Conservation (phyloP, 2,113 vertebrate species). For the Equus przewalskii region DNA sequence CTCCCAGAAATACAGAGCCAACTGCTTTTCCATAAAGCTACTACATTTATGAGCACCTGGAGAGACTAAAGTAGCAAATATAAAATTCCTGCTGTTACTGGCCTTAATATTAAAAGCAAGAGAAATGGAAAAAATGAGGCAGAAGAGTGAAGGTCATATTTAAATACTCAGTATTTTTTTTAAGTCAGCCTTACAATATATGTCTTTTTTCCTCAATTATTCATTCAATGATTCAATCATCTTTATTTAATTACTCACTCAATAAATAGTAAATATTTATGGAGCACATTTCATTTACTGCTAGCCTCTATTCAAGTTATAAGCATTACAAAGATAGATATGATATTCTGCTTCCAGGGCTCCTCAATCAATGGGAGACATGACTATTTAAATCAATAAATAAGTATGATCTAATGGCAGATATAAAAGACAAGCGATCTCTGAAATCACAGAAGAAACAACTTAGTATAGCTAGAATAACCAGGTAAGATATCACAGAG, state of each 20-base stretch:
- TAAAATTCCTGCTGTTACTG: slow-evolving; percentile 66
- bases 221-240: background rate
- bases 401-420: background rate
- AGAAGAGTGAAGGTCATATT: background rate
- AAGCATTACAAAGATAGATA: background rate
- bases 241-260: background rate
- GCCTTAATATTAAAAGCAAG: slow-evolving; percentile 38
- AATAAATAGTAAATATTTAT: background rate
- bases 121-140: background rate
- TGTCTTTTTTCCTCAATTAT: background rate
- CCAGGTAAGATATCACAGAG: background rate
- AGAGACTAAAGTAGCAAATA: slow-evolving; percentile 60
- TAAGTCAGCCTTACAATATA: background rate
- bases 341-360: background rate
- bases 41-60: slow-evolving; percentile 65
- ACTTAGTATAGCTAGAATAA: background rate
- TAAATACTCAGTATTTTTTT: background rate
- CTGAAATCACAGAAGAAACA: background rate
- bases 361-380: background rate
- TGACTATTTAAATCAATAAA: slow-evolving; percentile 1
- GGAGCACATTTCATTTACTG: background rate
- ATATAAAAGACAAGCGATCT: background rate
- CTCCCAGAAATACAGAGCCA: slow-evolving; percentile 52
- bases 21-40: slow-evolving; percentile 53
- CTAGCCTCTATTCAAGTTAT: background rate